Conservation (phyloP, 2,797 vertebrate genomes). For the Cirrhinus molitorella region DNA sequence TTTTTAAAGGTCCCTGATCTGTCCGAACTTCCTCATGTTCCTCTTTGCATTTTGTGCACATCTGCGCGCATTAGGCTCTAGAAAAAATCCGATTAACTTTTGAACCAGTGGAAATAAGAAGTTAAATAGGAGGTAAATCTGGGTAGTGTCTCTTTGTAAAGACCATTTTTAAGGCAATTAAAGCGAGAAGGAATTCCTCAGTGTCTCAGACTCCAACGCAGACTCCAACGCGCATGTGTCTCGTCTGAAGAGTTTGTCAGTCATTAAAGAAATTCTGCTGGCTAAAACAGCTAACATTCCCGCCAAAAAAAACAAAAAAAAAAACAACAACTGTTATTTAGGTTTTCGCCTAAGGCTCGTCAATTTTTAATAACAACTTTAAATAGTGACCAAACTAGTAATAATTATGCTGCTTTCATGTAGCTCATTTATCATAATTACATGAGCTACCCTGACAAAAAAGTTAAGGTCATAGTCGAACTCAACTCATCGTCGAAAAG, state of each 20-base stretch:
- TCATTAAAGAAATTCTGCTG: constrained; percentile 13
- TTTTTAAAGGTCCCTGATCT: not conserved
- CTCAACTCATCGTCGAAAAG: too few species aligned
- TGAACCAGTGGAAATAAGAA: constrained; percentile 92
- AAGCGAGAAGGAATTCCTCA: constrained; percentile 91
- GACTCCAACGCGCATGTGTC: constrained; percentile 85
- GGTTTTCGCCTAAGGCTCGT: not conserved
- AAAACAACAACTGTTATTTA: not conserved
- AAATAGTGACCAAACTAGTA: too few species aligned
- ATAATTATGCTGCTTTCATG: not conserved
- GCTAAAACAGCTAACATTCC: not conserved
- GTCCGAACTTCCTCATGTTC: constrained; percentile 6
- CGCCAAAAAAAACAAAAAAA: not conserved
- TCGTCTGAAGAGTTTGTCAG: constrained; percentile 83
- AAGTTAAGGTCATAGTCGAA: too few species aligned
- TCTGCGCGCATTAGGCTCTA: constrained; percentile 73
- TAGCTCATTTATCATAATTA: not conserved
- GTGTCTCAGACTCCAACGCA: constrained; percentile 86
- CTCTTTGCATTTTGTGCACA: constrained; percentile 63
- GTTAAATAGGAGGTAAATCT: constrained; percentile 93
- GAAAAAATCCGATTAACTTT: constrained; percentile 94
- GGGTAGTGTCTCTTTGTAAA: constrained; percentile 89
- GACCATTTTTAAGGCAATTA: constrained; percentile 95
- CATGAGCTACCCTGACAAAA: too few species aligned
- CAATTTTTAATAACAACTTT: not conserved